Evolutionary conservation across 2,113 vertebrate species (phyloP), one percentile per base, ranked within the genome.

Genomic region (Pycnonotus jocosus): DNA sequence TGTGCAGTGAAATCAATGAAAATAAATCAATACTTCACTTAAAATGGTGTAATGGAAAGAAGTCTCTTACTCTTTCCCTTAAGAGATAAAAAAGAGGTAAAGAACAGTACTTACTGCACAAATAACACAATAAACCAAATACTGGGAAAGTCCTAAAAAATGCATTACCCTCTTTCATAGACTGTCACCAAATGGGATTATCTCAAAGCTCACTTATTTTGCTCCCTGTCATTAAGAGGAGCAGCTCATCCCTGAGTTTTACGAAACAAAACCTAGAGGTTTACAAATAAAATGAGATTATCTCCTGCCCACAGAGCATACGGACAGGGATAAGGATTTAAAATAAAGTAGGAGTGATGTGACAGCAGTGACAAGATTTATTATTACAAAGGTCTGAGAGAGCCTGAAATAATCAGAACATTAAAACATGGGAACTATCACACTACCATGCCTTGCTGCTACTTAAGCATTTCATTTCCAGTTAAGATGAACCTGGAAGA

Each of bases 251-350:
- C 48, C 45, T 35, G 40, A 81, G 76, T 88, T 93, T 86, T 81
- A 73, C 2, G 21, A 76, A 94, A 86, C 48, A 91, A 92, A 96
- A 92, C 12, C 30, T 56, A 53, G 57, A 93, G 64, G 51, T 88
- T 95, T 94, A 92, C 48, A 92, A 78, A 95, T 60, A 69, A 96
- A 96, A 95, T 44, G 42, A 79, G 68, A 96, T 94, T 90, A 94
- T 66, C 31, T 86, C 68, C 53, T 92, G 68, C 65, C 69, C 69
- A 71, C 25, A 78, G 30, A 92, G 35, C 54, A 37, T 45, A 95
- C 88, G n/a, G 54, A 71, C 64, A 88, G 68, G 56, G 27, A 68
- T 57, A 11, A 93, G 61, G 76, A 86, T 86, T 88, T 95, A 68
- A 90, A 86, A 86, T 78, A 62, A 90, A 48, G 85, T 64, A 95